Evolutionary conservation across 2,888 invertebrate species (phyloP), one percentile per base, ranked within the genome.

Genomic region (Lasioglossum morio): DNA sequence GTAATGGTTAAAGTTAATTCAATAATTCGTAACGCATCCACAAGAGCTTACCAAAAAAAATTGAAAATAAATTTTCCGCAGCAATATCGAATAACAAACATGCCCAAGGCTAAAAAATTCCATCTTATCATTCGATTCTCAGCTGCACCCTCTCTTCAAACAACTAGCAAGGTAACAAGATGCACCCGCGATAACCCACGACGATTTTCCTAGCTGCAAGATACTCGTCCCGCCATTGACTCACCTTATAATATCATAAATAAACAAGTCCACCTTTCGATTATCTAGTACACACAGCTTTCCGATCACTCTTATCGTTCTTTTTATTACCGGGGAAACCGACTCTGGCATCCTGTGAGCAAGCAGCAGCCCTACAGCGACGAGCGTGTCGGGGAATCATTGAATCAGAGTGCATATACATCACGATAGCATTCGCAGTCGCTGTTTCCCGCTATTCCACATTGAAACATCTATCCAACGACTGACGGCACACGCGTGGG

Each of bases 401-500:
- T 69, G 69, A 69, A 69, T 69, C 69, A 40, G 40, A 23, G 69
- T 53, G 23, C 23, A n/a, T 37, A 69, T 69, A 40, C 37, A 69
- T 69, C 69, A 69, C 2, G 69, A 69, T 37, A 23, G 37, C 10
- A 7, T 27, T 30, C n/a, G 69, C 37, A 12, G 16, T 23, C 4
- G 19, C 69, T 1, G n/a, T 40, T 46, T 66, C 34, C 66, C 37
- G 69, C 69, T 69, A 37, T 40, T 40, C 40, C 27, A 63, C 48
- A 70, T 48, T 19, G 30, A 40, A 48, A 27, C 46, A 27, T 75
- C 48, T 48, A 40, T 75, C 43, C 23, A 46, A n/a, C 63, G n/a
- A 34, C 63, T 57, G 53, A 46, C 53, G 37, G 40, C 37, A 27
- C 57, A 2, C 34, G 74, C 79, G 79, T 83, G 75, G 80, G 80